phyloP scores from a whole-genome alignment of 1,140 invertebrate species.

The Drosophila varians region DNA sequence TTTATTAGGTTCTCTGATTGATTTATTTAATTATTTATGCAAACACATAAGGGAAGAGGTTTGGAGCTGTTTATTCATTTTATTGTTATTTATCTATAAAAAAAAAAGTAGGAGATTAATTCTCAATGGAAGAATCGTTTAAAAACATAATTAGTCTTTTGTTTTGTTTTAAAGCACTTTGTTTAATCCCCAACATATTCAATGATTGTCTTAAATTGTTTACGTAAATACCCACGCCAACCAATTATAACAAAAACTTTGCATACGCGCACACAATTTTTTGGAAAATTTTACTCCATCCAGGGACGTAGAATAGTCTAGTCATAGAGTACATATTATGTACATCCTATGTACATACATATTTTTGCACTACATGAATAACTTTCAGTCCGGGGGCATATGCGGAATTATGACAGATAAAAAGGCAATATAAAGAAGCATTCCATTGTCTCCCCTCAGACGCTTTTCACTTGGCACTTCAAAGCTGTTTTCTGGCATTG shows the following conservation, averaged over 20 bases:
- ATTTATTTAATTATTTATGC: slow-evolving; percentile 46
- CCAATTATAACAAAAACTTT: slow-evolving; percentile 49
- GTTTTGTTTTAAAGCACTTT: background rate
- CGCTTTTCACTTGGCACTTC: slow-evolving; percentile 44
- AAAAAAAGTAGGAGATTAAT: no score
- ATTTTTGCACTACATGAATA: no score
- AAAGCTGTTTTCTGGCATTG: slow-evolving; percentile 56
- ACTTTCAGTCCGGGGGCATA: slow-evolving; percentile 24
- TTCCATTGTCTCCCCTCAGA: slow-evolving; percentile 21
- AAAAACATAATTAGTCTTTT: no score
- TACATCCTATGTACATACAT: no score
- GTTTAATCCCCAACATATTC: slow-evolving; percentile 47
- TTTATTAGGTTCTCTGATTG: slow-evolving; percentile 41
- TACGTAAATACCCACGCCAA: slow-evolving; percentile 59
- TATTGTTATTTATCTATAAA: no score
- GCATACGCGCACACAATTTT: slow-evolving; percentile 11
- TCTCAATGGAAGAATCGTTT: no score
- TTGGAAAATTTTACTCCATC: slow-evolving; percentile 20
- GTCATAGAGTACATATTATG: slow-evolving; percentile 17
- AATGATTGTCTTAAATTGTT: slow-evolving; percentile 59
- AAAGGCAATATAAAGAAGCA: slow-evolving; percentile 36
- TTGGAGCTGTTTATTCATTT: no score
- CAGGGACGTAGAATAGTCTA: slow-evolving; percentile 12
- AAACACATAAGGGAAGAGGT: no score
- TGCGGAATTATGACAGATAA: slow-evolving; percentile 1